phyloP scores from a whole-genome alignment of 2,888 invertebrate genomes.

The Oscheius sp. region DNA sequence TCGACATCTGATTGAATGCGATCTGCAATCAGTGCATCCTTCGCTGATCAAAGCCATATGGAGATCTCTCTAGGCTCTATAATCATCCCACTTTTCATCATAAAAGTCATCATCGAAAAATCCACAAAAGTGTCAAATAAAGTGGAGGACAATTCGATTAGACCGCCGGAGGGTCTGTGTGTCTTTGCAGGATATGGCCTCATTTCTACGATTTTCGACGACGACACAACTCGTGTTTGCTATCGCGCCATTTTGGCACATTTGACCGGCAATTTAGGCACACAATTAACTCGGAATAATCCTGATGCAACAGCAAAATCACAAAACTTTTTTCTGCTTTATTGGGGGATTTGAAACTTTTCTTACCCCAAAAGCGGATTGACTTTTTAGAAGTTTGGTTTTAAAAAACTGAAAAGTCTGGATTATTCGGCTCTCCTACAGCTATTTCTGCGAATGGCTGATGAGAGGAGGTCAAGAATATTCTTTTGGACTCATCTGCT shows the following conservation, averaged over 20 bases:
- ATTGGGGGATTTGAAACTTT: not conserved
- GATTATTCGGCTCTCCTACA: not conserved
- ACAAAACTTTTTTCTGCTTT: too few relatives aligned
- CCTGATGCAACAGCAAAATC: constrained; percentile 21
- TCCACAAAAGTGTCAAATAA: not conserved
- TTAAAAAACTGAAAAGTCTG: not conserved
- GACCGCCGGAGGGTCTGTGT: not conserved
- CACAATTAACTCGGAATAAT: constrained; percentile 11
- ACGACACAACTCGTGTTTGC: constrained; percentile 18
- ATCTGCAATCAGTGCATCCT: not conserved
- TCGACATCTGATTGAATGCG: not conserved
- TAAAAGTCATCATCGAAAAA: not conserved
- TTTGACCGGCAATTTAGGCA: constrained; percentile 19
- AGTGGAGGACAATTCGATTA: not conserved
- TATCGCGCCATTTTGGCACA: constrained; percentile 1
- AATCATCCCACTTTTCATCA: not conserved
- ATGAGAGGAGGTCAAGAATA: not conserved
- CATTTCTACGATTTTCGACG: too few relatives aligned
- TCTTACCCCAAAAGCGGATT: too few relatives aligned
- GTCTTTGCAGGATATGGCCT: constrained; percentile 3
- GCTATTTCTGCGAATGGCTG: not conserved
- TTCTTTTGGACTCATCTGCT: not conserved
- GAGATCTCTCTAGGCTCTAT: not conserved
- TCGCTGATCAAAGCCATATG: not conserved
- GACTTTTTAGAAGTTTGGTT: too few relatives aligned